These are phyloP conservation scores for Palythoa heliodiscus DNA, from an alignment of 92 coral and sea anemone species.

Conservation along the genomic window DNA sequence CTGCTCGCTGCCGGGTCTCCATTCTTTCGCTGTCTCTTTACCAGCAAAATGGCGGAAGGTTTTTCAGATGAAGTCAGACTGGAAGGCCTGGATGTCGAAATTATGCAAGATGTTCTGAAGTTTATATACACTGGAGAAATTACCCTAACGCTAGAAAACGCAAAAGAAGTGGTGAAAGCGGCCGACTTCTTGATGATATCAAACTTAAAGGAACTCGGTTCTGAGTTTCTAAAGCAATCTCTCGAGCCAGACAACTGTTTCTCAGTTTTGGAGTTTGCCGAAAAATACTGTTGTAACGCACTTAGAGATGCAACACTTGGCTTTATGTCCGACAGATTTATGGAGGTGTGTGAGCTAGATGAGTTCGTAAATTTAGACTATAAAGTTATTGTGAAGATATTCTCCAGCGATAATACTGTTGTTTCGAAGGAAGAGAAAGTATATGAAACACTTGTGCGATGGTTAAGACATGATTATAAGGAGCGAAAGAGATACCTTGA, in stretches of 20 bases:
- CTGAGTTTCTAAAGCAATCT: conserved; percentile 48
- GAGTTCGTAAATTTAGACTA: conserved; percentile 52
- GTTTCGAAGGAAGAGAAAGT: conserved; percentile 70
- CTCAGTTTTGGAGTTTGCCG: conserved; percentile 48
- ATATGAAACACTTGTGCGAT: conserved; percentile 63
- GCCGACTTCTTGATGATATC: conserved; percentile 68
- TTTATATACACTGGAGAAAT: conserved; percentile 76
- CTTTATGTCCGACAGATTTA: conserved; percentile 53
- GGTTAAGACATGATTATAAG: conserved; percentile 66
- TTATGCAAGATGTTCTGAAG: conserved; percentile 54
- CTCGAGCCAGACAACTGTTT: conserved; percentile 60
- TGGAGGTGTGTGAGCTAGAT: conserved; percentile 41
- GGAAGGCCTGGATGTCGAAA: conserved; percentile 49
- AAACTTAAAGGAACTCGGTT: conserved; percentile 54
- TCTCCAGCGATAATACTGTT: conserved; percentile 57
- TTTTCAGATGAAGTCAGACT: conserved; percentile 36
- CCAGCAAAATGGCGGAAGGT: conserved; percentile 58
- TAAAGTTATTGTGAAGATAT: conserved; percentile 37
- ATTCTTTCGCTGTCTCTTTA: conserved; percentile 71
- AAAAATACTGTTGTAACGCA: conserved; percentile 50
- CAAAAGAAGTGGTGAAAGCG: conserved; percentile 62
- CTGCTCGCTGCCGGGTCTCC: conserved; percentile 73
- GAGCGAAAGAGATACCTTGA: conserved; percentile 56
- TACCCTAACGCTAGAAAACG: conserved; percentile 57
- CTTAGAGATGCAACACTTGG: conserved; percentile 49